Evolutionary conservation across 2,797 vertebrate genomes (phyloP), one percentile per base, ranked within the genome.

Genomic region (Syngnathus acus): DNA sequence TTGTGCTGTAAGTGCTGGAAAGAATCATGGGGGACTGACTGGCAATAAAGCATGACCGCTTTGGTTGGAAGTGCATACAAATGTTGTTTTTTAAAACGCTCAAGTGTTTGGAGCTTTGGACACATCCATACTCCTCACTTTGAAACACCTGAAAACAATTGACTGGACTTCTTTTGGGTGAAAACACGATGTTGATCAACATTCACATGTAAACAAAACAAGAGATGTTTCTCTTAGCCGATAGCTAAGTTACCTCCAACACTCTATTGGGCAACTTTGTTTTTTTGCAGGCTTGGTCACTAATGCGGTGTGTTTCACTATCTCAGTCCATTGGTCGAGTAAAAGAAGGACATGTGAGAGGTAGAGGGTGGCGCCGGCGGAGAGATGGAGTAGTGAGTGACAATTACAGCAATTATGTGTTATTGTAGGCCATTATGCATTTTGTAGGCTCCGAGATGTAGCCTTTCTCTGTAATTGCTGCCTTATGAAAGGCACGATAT

Each of bases 351-450:
- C 9, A 38, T 71, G 68, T 55, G 76, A 82, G 72, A 72, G 71
- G 69, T 53, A 70, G 78, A 82, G 11, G 23, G 23, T 32, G 54
- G 26, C 5, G 21, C 13, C 9, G 54, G 26, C n/a, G 26, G 54
- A 37, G 23, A 2, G 21, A 2, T 21, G 23, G 80, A 76, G 73
- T 81, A 86, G 85, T 84, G 79, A 72, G 75, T 65, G 68, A 77
- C 82, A 88, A 85, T 89, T 85, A 87, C 17, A 80, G 72, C 82
- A 87, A 88, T 89, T 88, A 88, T 86, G 82, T 85, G 82, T 86
- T 83, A 86, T 89, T 86, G 86, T 87, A 82, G 83, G 83, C 79
- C 81, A 88, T 89, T 88, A 87, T 81, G 82, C 85, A 68, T 85
- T 86, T 85, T 83, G 88, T 87, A 86, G 86, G 82, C 76, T 77